Percentiles rank a stretch among this genome's conserved stretches.
phyloP scores from a whole-genome alignment of 92 coral and sea anemone genomes.

The Heteractis magnifica region DNA sequence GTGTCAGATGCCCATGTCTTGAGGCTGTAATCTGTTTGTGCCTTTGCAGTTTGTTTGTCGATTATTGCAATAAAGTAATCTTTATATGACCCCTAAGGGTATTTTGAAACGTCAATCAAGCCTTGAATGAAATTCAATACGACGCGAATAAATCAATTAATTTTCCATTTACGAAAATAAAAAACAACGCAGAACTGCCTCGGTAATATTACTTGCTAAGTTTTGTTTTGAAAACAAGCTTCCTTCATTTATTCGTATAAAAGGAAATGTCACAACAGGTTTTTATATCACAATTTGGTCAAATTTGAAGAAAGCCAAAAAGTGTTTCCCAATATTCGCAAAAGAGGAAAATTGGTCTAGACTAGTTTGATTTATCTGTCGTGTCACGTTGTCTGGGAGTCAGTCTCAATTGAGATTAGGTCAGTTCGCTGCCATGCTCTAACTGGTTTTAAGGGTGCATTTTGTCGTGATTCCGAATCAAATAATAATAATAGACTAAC shows the following conservation, averaged over 20 bases:
- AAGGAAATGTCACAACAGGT: constrained; percentile 21
- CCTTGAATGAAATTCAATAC: constrained; percentile 29
- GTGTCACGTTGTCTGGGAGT: too few relatives aligned
- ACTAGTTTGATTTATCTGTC: too few relatives aligned
- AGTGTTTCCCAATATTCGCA: neutral
- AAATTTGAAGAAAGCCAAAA: neutral
- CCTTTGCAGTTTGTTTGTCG: constrained; percentile 33
- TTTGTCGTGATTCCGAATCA: neutral
- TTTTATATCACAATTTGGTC: neutral
- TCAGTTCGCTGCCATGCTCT: too few relatives aligned
- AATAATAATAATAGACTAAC: neutral
- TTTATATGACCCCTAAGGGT: constrained; percentile 21
- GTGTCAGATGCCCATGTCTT: neutral
- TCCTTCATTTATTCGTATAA: neutral
- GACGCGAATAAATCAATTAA: constrained; percentile 22
- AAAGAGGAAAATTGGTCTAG: neutral
- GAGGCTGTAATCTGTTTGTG: constrained; percentile 32
- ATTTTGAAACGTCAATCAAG: constrained; percentile 30
- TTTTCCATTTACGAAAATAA: constrained; percentile 16
- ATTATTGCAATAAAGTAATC: constrained; percentile 33
- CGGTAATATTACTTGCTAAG: neutral
- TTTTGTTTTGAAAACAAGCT: neutral
- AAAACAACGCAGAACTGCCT: constrained; percentile 1
- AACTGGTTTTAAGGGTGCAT: neutral
- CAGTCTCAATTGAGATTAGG: too few relatives aligned